These are phyloP conservation scores for Cataglyphis altisquamis DNA, from an alignment of 2,888 invertebrate genomes.

Conservation along the genomic window DNA sequence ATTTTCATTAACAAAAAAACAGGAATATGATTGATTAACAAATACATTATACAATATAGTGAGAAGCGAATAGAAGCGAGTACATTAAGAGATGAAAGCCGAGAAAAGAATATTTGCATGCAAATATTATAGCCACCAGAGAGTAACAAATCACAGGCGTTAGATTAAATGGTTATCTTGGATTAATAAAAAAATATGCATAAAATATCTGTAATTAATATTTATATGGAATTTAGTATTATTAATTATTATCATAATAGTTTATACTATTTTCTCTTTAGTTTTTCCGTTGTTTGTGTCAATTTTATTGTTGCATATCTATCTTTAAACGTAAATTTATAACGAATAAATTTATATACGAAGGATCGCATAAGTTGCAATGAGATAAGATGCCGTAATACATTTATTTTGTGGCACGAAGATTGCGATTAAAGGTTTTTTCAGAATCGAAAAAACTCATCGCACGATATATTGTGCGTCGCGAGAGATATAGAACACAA, in stretches of 20 bases:
- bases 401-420: constrained; percentile 12
- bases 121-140: not conserved
- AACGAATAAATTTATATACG: not conserved
- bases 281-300: not conserved
- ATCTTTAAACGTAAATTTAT: not conserved
- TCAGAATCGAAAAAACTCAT: constrained; percentile 27
- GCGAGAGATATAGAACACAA: constrained; percentile 43
- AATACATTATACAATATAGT: not conserved
- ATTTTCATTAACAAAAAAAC: not conserved
- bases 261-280: not conserved
- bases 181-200: not conserved
- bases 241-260: not conserved
- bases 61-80: not conserved
- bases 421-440: constrained; percentile 38
- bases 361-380: not conserved
- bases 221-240: not conserved
- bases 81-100: not conserved
- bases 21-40: not conserved
- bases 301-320: not conserved
- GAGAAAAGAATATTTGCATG: not conserved
- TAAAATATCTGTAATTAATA: not conserved
- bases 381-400: constrained; percentile 31
- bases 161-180: not conserved
- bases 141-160: not conserved
- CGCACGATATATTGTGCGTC: constrained; percentile 22